A percentile compares a stretch with the other conserved stretches of the same genome.
These are phyloP conservation scores for Aldrovandia affinis DNA, from an alignment of 2,797 vertebrate genomes.

Conservation along the genomic window DNA sequence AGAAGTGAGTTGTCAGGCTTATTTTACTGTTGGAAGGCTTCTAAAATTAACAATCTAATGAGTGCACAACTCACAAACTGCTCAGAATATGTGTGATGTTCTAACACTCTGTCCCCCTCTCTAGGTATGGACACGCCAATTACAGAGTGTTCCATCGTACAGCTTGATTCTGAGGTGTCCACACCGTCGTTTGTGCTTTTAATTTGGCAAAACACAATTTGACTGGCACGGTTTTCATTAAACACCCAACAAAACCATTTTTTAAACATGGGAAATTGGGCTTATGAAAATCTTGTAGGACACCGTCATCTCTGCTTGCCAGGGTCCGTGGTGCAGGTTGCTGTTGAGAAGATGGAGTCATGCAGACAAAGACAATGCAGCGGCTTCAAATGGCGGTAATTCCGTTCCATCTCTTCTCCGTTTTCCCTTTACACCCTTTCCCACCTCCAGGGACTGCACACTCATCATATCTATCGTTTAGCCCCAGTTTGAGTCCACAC, in stretches of 20 bases:
- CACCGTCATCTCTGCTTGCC: constrained; percentile 1
- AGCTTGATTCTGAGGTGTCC: background rate
- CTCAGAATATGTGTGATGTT: background rate
- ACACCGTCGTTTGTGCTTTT: background rate
- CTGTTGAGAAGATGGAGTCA: background rate
- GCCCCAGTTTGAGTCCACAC: background rate
- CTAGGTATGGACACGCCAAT: background rate
- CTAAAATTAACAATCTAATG: background rate
- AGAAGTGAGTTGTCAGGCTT: background rate
- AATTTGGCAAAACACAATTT: background rate
- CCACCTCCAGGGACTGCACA: background rate
- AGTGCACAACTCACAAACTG: background rate
- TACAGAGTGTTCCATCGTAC: background rate
- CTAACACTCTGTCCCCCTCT: background rate
- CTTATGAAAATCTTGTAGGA: background rate
- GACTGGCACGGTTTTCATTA: background rate
- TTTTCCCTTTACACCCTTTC: constrained; percentile 17
- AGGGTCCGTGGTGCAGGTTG: constrained; percentile 1
- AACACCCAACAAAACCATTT: background rate
- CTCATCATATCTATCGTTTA: background rate
- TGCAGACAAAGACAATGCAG: constrained; percentile 4
- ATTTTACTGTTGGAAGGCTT: background rate
- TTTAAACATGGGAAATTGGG: background rate
- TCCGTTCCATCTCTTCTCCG: background rate
- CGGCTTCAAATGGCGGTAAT: background rate